Conservation (phyloP, 1,140 invertebrate species). For the Neotoxoptera formosana region DNA sequence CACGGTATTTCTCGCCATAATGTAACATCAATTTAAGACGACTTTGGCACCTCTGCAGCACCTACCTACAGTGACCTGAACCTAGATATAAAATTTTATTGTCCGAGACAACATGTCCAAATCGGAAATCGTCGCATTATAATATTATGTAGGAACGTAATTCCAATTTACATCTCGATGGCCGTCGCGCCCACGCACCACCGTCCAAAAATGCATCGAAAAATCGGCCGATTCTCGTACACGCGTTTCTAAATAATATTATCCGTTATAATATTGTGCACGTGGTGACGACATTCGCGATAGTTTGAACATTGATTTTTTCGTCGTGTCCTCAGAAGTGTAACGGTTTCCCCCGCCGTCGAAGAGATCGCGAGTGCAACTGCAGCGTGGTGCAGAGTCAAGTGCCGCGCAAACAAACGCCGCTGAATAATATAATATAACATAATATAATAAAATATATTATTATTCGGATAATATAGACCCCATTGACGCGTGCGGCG, state of each 20-base stretch:
- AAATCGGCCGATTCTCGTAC: background rate
- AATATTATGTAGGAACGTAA: too few relatives aligned
- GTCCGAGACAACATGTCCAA: background rate
- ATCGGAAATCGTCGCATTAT: background rate
- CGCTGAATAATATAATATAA: too few relatives aligned
- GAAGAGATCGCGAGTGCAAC: background rate
- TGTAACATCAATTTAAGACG: too few relatives aligned
- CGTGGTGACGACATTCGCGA: background rate
- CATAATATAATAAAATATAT: constrained; percentile 8
- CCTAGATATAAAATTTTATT: background rate
- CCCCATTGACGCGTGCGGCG: background rate
- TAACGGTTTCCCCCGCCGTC: too few relatives aligned
- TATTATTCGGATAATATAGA: background rate
- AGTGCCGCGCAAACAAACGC: background rate
- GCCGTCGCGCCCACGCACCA: background rate
- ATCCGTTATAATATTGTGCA: background rate
- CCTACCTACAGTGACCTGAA: background rate
- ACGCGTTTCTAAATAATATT: background rate
- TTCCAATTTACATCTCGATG: background rate
- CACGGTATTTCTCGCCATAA: too few relatives aligned
- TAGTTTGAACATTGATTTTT: background rate
- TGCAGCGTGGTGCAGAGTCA: background rate
- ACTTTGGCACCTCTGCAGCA: background rate
- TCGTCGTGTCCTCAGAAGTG: background rate
- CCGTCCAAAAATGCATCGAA: background rate